These are phyloP conservation scores for Chamaea fasciata DNA, from an alignment of 2,113 vertebrate species.

Conservation along the genomic window DNA sequence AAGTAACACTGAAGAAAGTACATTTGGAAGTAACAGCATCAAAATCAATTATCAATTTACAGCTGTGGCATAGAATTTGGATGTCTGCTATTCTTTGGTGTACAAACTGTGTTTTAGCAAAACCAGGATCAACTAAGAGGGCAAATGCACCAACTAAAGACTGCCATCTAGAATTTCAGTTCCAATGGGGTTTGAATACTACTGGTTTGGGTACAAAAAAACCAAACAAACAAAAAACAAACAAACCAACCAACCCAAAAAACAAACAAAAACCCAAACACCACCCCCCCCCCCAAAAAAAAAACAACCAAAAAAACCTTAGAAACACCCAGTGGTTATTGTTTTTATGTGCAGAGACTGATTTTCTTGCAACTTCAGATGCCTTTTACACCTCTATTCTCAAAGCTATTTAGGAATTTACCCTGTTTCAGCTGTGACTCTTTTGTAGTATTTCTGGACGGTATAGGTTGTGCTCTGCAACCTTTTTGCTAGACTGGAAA, in stretches of 20 bases:
- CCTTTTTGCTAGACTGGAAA: neutral
- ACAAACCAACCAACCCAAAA: too few species aligned
- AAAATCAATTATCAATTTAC: neutral
- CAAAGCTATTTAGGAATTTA: neutral
- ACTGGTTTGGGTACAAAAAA: neutral
- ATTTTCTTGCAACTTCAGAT: neutral
- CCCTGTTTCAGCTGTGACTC: neutral
- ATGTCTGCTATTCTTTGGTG: neutral
- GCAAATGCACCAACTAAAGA: neutral
- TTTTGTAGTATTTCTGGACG: neutral
- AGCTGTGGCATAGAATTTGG: neutral
- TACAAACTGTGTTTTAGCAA: neutral
- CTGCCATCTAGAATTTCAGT: neutral
- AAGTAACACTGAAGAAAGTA: neutral
- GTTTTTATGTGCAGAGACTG: neutral
- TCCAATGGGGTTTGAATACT: neutral
- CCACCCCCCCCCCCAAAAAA: too few species aligned
- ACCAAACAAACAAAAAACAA: too few species aligned
- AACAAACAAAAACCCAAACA: neutral
- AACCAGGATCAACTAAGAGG: neutral
- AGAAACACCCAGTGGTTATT: neutral
- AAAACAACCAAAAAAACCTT: too few species aligned
- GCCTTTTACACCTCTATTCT: neutral
- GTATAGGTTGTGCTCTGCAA: neutral
- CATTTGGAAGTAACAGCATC: accelerated